Base-by-base conservation (phyloP, 2,888 invertebrate genomes). In the Caenorhabditis sinica region DNA sequence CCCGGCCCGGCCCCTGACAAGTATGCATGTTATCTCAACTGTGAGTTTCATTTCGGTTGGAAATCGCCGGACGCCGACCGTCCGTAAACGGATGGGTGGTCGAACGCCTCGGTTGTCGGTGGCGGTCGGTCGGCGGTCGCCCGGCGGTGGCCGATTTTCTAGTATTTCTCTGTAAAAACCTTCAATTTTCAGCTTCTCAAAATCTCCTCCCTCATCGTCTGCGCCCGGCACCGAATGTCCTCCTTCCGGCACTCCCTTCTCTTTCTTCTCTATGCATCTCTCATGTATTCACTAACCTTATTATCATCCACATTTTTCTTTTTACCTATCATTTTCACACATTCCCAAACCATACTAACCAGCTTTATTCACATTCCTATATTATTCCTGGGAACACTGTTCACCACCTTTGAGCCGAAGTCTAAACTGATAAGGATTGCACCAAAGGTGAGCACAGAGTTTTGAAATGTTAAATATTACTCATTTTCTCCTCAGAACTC, bases 321-420 rank as follows among this genome's bases (percentile, higher is more conserved):
- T 30, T 61, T 87, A 6, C 88, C 88, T 0, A 79, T 89, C 40
- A 81, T 87, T 13, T 86, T 85, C 66, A 87, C 83, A 17, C 85
- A 85, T 56, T 73, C 74, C 13, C 85, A 85, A 60, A 53, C 75
- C 13, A 61, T 87, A 13, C 36, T 88, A 6, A 76, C 80, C 15
- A 56, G 69, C 1, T 72, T 88, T n/a, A 0, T 88, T 17, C 87
- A 87, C 51, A 45, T 88, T 36, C 88, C 88, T 0, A 20, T 86
- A 0, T 72, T 88, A 20, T 84, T 81, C 45, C 9, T 85, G 15
- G 88, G 85, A n/a, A 74, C 80, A 2, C 28, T 84, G 8, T 86
- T 85, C 74, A 86, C 85, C 1, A 68, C 65, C 23, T 88, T 88
- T 49, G 65, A 83, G 43, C 85, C 86, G 13, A 83, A 82, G 33